Base-by-base conservation (phyloP, 2,113 vertebrate species). In the Carettochelys insculpta region DNA sequence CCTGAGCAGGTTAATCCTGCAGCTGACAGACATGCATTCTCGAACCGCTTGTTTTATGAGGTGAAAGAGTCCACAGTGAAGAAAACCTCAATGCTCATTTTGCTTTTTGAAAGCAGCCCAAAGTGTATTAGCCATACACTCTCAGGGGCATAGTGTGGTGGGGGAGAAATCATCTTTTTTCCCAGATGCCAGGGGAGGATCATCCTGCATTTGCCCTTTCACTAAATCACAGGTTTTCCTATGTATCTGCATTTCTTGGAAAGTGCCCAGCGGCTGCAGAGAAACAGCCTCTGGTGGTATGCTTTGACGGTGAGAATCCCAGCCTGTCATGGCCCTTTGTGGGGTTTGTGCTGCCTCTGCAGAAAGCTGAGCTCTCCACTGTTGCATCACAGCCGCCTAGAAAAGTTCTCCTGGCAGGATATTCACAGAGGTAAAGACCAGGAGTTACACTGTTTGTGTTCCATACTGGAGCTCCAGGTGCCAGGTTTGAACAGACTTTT, bases 1-100 rank as follows among this genome's bases (percentile, higher is more conserved):
- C 31, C 51, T 51, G 29, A 82, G 77, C 41, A 79, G 43, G 16
- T 58, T 78, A n/a, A 80, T 82, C 24, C 10, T 82, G 48, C 71
- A 89, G 54, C 43, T 90, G 41, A 31, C 86, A 90, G 73, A 80
- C 27, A 82, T 77, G 61, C 2, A 41, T 68, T n/a, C 8, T 13
- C 25, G 50, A 53, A 53, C 61, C 75, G 53, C 78, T 75, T 52
- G 24, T 73, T 93, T 92, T 90, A 73, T 87, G 89, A 93, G 34
- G 75, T 89, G 87, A 43, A 87, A 82, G 78, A 77, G 79, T 80
- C 78, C 76, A 11, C 75, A 77, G 83, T 75, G 86, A 41, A 76
- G 38, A 85, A 51, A 51, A 91, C 14, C 65, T n/a, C 83, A 83
- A 25, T 11, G 2, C 58, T 25, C 53, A 73, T 75, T 61, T 91